Conservation (phyloP, 2,888 invertebrate species). For the Caenorhabditis macrosperma region DNA sequence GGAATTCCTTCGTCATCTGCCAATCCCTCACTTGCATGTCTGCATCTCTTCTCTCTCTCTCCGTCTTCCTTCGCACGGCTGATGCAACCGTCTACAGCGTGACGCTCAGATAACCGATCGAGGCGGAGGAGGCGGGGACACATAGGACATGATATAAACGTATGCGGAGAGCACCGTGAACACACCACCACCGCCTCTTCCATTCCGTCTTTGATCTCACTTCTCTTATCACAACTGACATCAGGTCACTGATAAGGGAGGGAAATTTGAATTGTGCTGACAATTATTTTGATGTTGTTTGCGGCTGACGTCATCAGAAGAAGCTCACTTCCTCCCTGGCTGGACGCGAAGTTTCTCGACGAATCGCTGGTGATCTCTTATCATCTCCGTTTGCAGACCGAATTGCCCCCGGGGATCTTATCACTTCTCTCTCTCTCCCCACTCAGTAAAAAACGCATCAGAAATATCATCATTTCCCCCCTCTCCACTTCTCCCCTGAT, state of each 20-base stretch:
- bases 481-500: constrained; percentile 9
- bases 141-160: constrained; percentile 21
- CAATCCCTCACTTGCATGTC: constrained; percentile 10
- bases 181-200: not conserved
- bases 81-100: constrained; percentile 56
- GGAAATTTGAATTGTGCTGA: constrained; percentile 31
- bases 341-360: no score
- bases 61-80: constrained; percentile 40
- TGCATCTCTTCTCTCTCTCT: constrained; percentile 23
- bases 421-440: constrained; percentile 5
- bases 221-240: constrained; percentile 6
- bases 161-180: constrained; percentile 24
- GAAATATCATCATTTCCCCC: constrained; percentile 36
- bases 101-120: constrained; percentile 41
- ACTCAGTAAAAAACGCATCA: constrained; percentile 17
- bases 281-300: constrained; percentile 14
- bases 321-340: no score
- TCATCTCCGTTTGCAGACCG: no score
- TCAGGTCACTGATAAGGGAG: constrained; percentile 5
- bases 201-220: constrained; percentile 4
- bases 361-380: no score
- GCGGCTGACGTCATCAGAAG: constrained; percentile 6
- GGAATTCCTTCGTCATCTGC: no score
- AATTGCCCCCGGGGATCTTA: constrained; percentile 22
- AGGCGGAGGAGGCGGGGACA: not conserved